A percentile compares a stretch with the other conserved stretches of the same genome.
Conservation (phyloP, 2,797 vertebrate genomes). For the Sebastes aleutianus region DNA sequence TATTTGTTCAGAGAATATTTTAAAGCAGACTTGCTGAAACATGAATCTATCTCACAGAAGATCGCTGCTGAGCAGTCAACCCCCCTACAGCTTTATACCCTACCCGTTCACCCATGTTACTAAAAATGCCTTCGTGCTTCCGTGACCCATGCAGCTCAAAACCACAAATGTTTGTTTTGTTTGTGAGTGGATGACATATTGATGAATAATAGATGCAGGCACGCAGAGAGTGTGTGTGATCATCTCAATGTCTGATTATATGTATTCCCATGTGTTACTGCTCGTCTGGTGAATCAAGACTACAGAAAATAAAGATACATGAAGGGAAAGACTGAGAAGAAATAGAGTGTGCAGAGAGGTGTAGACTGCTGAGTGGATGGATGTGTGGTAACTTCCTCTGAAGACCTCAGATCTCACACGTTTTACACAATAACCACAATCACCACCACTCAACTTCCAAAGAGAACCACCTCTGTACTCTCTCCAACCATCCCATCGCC, state of each 20-base stretch:
- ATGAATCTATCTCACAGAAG: constrained; percentile 17
- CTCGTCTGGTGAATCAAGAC: not conserved
- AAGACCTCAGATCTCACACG: not conserved
- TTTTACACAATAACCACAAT: not conserved
- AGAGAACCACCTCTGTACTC: not conserved
- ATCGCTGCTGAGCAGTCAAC: not conserved
- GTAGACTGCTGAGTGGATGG: not conserved
- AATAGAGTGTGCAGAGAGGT: not conserved
- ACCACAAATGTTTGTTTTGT: not conserved
- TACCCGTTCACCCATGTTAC: not conserved
- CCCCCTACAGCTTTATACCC: not conserved
- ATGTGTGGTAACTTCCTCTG: not conserved
- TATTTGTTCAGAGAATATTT: constrained; percentile 24
- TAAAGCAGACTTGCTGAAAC: constrained; percentile 30
- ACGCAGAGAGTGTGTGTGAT: not conserved
- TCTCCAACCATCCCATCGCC: not conserved
- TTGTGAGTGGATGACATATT: not conserved
- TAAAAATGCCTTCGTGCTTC: not conserved
- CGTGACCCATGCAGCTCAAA: not conserved
- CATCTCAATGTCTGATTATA: not conserved
- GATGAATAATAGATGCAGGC: not conserved
- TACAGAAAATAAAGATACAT: not conserved
- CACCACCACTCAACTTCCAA: not conserved
- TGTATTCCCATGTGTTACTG: too few species aligned
- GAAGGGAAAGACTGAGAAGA: not conserved